Evolutionary conservation across 2,888 invertebrate genomes (phyloP).

Genomic region (Autographa gamma): DNA sequence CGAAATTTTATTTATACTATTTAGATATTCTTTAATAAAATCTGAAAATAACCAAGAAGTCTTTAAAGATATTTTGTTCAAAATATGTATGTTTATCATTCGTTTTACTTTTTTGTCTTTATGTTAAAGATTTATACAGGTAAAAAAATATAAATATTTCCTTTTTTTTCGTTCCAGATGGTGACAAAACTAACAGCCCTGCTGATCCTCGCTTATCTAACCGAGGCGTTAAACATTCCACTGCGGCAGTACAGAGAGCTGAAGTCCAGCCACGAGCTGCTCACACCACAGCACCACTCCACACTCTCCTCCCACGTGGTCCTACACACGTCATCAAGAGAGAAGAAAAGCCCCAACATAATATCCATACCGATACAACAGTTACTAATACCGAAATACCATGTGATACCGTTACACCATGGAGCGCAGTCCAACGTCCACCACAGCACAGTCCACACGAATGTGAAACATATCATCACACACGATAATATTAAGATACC

Average conservation of each 20-base stretch:
- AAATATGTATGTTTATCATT: no score
- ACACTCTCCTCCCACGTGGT: slow-evolving; percentile 29
- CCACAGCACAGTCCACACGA: slow-evolving; percentile 67
- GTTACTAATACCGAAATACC: slow-evolving; percentile 68
- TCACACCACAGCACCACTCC: slow-evolving; percentile 46
- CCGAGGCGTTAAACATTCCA: slow-evolving; percentile 60
- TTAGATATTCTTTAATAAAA: no score
- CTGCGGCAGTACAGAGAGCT: slow-evolving; percentile 49
- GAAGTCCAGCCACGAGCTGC: slow-evolving; percentile 38
- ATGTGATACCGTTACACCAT: slow-evolving; percentile 68
- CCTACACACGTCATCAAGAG: slow-evolving; percentile 49
- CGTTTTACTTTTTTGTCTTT: no score
- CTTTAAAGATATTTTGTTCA: no score
- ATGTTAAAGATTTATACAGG: no score
- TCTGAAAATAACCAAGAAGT: no score
- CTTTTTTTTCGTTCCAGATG: slow-evolving; percentile 67
- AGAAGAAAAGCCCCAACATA: slow-evolving; percentile 67
- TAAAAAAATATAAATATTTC: neutral
- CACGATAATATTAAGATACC: slow-evolving; percentile 68
- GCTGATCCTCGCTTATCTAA: slow-evolving; percentile 59
- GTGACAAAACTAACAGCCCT: slow-evolving; percentile 63
- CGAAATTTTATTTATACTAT: neutral
- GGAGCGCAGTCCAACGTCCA: slow-evolving; percentile 67
- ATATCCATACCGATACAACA: slow-evolving; percentile 67
- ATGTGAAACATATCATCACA: slow-evolving; percentile 63